phyloP scores from a whole-genome alignment of 2,888 invertebrate genomes.

The Anoplius nigerrimus region DNA sequence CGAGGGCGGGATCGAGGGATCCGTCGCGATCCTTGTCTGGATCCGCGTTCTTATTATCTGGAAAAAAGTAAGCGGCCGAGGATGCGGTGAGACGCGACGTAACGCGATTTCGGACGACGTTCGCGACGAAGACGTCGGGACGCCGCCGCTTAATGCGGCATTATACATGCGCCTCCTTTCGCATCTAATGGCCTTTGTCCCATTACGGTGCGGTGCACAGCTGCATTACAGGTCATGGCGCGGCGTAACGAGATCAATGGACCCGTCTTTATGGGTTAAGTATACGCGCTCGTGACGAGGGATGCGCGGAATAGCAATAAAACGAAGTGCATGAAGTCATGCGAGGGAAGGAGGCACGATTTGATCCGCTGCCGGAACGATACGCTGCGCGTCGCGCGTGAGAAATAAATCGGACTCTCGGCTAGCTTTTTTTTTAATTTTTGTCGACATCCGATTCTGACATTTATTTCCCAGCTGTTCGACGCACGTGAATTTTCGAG shows the following conservation, averaged over 20 bases:
- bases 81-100: neutral
- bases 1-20: neutral
- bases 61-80: neutral
- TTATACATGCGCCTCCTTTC: too few relatives aligned
- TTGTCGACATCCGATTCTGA: too few relatives aligned
- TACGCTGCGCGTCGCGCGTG: neutral
- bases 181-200: constrained; percentile 42
- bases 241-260: constrained; percentile 57
- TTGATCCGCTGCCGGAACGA: too few relatives aligned
- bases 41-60: neutral
- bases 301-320: constrained; percentile 12
- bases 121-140: neutral
- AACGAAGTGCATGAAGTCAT: constrained; percentile 5
- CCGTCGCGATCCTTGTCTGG: neutral
- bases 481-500: too few relatives aligned
- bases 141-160: too few relatives aligned
- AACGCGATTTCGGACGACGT: neutral
- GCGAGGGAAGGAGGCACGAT: too few relatives aligned
- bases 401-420: too few relatives aligned
- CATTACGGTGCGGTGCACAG: constrained; percentile 39
- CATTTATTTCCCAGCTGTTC: too few relatives aligned
- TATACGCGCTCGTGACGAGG: constrained; percentile 7
- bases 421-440: too few relatives aligned
- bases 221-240: constrained; percentile 31
- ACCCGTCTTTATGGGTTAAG: constrained; percentile 48